phyloP scores from a whole-genome alignment of 2,797 vertebrate genomes.

The Macrochelys suwanniensis region DNA sequence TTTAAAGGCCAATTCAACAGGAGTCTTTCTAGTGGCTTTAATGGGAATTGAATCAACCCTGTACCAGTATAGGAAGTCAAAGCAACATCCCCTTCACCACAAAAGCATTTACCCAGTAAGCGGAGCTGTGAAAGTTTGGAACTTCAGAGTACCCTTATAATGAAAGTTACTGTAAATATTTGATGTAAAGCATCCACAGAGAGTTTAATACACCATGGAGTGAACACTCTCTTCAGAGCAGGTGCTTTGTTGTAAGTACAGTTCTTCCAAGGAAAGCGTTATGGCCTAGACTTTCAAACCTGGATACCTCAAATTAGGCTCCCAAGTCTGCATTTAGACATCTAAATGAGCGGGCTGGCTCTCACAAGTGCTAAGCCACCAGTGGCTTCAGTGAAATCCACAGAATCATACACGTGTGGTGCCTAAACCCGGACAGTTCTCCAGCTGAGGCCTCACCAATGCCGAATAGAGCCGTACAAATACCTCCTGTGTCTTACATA shows the following conservation, averaged over 20 bases:
- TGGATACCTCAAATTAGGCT: neutral
- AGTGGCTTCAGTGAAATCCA: neutral
- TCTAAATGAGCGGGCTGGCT: neutral
- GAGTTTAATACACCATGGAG: neutral
- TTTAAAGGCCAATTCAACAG: neutral
- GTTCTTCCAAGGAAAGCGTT: neutral
- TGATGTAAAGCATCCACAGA: neutral
- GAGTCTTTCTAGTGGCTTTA: neutral
- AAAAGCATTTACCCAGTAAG: neutral
- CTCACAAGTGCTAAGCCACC: neutral
- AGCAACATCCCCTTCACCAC: neutral
- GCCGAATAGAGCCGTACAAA: neutral
- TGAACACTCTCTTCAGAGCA: neutral
- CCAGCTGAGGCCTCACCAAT: neutral
- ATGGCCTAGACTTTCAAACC: neutral
- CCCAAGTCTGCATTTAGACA: neutral
- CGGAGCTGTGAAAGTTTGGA: neutral
- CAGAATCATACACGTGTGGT: neutral
- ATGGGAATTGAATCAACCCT: neutral
- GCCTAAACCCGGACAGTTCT: neutral
- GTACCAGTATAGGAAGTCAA: neutral
- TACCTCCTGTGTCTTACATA: neutral
- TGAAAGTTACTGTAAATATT: neutral
- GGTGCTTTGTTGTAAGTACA: neutral
- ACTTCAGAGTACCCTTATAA: neutral